These are phyloP conservation scores for Tokudaia tokunoshimensis DNA, from an alignment of 2,797 vertebrate genomes.

Conservation along the genomic window DNA sequence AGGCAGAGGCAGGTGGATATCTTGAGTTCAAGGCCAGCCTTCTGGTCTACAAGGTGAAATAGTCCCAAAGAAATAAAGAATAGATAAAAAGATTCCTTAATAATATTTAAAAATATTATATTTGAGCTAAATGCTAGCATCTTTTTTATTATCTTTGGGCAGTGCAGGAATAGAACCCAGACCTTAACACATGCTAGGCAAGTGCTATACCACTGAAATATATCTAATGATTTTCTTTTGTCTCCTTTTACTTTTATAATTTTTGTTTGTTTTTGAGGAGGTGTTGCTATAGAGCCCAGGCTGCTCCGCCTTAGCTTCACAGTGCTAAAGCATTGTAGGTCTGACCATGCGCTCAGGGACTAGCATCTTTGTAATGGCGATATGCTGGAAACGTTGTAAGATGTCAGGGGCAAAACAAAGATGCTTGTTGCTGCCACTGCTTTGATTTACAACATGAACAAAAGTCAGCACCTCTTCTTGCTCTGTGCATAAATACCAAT, in stretches of 20 bases:
- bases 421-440: not conserved
- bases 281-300: not conserved
- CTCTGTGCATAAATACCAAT: not conserved
- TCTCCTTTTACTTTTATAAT: not conserved
- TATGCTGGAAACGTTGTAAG: not conserved
- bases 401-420: not conserved
- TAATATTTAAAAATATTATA: not conserved
- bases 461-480: not conserved
- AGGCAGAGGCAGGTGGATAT: not conserved
- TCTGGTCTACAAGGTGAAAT: not conserved
- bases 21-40: not conserved
- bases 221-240: not conserved
- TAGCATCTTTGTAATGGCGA: conserved; percentile 29
- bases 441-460: not conserved
- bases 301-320: not conserved
- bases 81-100: not conserved
- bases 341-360: not conserved
- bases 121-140: not conserved
- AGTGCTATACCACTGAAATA: not conserved
- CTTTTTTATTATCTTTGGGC: not conserved
- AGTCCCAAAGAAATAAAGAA: not conserved
- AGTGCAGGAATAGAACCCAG: not conserved
- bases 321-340: not conserved
- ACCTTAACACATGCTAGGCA: not conserved
- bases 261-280: not conserved